Base-by-base conservation (phyloP, 1,140 invertebrate species). In the Amyelois transitella region DNA sequence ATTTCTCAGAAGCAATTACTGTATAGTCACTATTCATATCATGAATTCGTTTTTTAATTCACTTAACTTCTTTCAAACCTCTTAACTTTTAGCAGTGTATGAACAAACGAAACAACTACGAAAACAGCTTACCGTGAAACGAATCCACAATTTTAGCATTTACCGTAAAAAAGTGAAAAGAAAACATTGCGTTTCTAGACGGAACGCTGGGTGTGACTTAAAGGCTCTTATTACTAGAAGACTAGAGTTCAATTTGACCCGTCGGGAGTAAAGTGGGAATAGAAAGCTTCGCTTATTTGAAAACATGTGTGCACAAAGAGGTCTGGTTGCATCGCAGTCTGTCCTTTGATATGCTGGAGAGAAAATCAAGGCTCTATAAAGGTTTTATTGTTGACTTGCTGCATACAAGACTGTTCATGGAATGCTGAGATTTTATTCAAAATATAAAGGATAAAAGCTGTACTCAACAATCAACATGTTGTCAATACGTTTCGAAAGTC, bases 241-340 rank as follows among this genome's bases (percentile, higher is more conserved):
- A 25, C 1, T 49, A 57, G 43, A 51, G 60, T 49, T 58, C 17
- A 55, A 17, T 53, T 55, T 63, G 1, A 17, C 8, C 7, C 24
- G 21, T 25, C 17, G 20, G 22, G 8, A 20, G 24, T 51, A 28
- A 32, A 22, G 45, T 53, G 24, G 22, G 25, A 62, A 51, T 43
- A 28, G 21, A 43, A 53, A 57, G 52, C 52, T 54, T 54, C 22
- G 53, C 52, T 57, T 60, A 32, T 52, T 56, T 45, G 45, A 32
- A 64, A 60, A 52, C 44, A 49, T 54, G 38, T 51, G 10, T 18
- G 12, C 53, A 63, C 58, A 62, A 67, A 66, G 63, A 45, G 47
- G 55, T 57, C 25, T 54, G 52, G 45, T 45, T 58, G 58, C 28
- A 43, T 12, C 21, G 51, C 21, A 28, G 18, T 43, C 50, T 20